Evolutionary conservation across 2,888 invertebrate genomes (phyloP).

Genomic region (Drosophila monieri): DNA sequence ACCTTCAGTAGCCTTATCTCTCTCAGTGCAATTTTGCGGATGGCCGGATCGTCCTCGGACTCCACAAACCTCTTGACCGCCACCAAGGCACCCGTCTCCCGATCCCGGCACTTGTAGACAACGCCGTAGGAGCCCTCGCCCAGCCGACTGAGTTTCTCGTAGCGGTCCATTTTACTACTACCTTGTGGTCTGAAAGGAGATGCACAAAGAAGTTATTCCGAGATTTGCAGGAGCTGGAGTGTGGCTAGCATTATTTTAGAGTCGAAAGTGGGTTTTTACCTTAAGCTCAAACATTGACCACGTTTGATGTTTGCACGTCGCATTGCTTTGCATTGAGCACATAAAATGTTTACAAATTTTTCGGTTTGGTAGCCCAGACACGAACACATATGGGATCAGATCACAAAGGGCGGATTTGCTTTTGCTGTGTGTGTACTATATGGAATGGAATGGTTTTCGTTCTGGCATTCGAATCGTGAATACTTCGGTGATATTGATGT

Average conservation of each 20-base stretch:
- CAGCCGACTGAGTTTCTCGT: slow-evolving; percentile 96
- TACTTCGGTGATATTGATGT: slow-evolving; percentile 9
- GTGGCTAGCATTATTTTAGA: slow-evolving; percentile 9
- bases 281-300: slow-evolving; percentile 81
- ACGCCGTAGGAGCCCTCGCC: slow-evolving; percentile 91
- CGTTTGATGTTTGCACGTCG: slow-evolving; percentile 81
- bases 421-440: slow-evolving; percentile 14
- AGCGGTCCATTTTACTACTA: slow-evolving; percentile 95
- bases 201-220: slow-evolving; percentile 1
- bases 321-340: slow-evolving; percentile 79
- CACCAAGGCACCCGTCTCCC: slow-evolving; percentile 96
- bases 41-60: slow-evolving; percentile 97
- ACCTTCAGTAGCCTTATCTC: slow-evolving; percentile 98
- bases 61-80: slow-evolving; percentile 99
- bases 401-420: slow-evolving; percentile 24
- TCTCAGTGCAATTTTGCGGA: slow-evolving; percentile 96
- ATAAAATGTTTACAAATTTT: slow-evolving; percentile 62
- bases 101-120: slow-evolving; percentile 97
- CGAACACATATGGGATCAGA: slow-evolving; percentile 65
- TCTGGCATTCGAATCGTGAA: slow-evolving; percentile 18
- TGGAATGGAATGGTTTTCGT: slow-evolving; percentile 34
- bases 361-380: slow-evolving; percentile 63
- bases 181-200: slow-evolving; percentile 89
- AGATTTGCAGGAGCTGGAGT: neutral
- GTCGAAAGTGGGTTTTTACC: slow-evolving; percentile 64